Conservation (phyloP, 2,113 vertebrate species). For the Ceyx margarethae region DNA sequence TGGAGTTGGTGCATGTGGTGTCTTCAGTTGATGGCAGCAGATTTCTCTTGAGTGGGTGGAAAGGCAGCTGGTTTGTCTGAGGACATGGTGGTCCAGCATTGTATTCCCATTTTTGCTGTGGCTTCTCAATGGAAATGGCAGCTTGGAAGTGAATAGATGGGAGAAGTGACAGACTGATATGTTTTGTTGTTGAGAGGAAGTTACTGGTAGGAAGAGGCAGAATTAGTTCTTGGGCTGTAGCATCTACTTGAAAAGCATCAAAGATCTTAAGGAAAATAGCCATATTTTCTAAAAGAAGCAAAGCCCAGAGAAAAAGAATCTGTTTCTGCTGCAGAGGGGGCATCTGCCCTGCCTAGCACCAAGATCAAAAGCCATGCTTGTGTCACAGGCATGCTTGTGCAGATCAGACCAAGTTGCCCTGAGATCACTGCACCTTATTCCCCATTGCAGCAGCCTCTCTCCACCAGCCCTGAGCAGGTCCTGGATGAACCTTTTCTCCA, state of each 20-base stretch:
- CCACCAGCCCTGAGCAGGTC: neutral
- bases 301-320: neutral
- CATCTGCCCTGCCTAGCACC: neutral
- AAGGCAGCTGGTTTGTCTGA: neutral
- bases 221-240: neutral
- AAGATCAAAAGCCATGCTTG: neutral
- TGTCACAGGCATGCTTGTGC: neutral
- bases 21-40: neutral
- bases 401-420: neutral
- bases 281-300: neutral
- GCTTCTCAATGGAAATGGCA: neutral
- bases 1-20: neutral
- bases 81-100: neutral
- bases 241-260: neutral
- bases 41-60: neutral
- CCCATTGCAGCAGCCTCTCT: neutral
- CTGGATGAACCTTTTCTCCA: neutral
- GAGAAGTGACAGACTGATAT: neutral
- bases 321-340: neutral
- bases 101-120: neutral
- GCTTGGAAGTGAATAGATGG: neutral
- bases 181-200: constrained; percentile 4
- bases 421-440: neutral
- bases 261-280: neutral
- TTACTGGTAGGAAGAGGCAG: neutral